Conservation (phyloP, 2,888 invertebrate genomes). For the Drosophila dives region DNA sequence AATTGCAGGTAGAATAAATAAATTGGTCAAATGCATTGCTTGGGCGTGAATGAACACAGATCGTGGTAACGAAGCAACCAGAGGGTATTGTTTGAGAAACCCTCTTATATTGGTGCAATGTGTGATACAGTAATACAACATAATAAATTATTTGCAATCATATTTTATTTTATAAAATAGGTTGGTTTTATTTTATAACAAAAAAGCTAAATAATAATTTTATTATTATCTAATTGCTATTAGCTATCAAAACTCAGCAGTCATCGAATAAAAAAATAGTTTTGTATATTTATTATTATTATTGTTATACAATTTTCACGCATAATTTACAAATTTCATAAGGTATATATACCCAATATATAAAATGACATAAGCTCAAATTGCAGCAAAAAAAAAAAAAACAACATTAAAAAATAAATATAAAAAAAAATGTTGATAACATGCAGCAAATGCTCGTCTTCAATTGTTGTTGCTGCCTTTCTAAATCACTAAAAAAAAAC, state of each 20-base stretch:
- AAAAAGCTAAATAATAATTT: neutral
- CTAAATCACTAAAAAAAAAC: slow-evolving; percentile 48
- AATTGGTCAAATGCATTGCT: slow-evolving; percentile 43
- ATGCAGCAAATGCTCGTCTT: slow-evolving; percentile 44
- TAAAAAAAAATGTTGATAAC: slow-evolving; percentile 38
- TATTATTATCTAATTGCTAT: neutral
- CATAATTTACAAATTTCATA: neutral
- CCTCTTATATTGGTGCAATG: neutral
- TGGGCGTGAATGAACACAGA: slow-evolving; percentile 49
- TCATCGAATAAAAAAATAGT: neutral
- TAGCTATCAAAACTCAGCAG: neutral
- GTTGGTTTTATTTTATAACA: neutral
- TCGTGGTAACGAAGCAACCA: slow-evolving; percentile 1
- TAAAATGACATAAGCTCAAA: neutral
- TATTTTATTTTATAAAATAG: neutral
- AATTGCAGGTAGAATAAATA: slow-evolving; percentile 47
- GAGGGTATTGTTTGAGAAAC: slow-evolving; percentile 1
- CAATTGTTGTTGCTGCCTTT: slow-evolving; percentile 58
- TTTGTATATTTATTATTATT: neutral
- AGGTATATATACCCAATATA: neutral
- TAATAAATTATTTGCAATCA: neutral
- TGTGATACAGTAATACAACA: too few species aligned
- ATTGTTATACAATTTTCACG: neutral
- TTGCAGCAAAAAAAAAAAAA: slow-evolving; percentile 1
- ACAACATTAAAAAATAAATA: neutral